Conservation (phyloP, 1,140 invertebrate genomes). For the Eulimnadia texana region DNA sequence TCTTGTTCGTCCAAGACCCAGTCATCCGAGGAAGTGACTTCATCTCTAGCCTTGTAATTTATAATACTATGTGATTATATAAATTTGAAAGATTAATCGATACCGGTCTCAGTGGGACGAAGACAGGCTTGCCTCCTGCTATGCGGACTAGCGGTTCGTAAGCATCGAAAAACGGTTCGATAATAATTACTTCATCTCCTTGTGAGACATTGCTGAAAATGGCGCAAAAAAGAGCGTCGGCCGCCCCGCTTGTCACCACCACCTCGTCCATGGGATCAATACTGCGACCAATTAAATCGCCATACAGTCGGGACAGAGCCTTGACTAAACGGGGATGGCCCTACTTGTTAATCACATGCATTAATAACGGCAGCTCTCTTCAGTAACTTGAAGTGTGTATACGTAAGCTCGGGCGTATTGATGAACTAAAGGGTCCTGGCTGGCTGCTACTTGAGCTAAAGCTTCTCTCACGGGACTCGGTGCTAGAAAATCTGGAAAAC, state of each 20-base stretch:
- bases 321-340: conserved; percentile 82
- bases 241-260: conserved; percentile 78
- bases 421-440: conserved; percentile 61
- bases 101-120: conserved; percentile 71
- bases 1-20: conserved; percentile 79
- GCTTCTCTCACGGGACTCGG: conserved; percentile 70
- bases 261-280: conserved; percentile 73
- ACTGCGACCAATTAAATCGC: conserved; percentile 50
- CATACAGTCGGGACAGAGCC: conserved; percentile 70
- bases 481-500: conserved; percentile 87
- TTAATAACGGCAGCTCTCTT: background rate
- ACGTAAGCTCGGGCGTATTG: conserved; percentile 85
- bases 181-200: conserved; percentile 66
- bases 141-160: conserved; percentile 86
- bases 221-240: conserved; percentile 63
- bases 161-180: conserved; percentile 97
- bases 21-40: conserved; percentile 51
- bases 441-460: conserved; percentile 47
- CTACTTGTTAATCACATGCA: conserved; percentile 35
- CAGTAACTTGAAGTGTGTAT: too few relatives aligned
- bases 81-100: conserved; percentile 16
- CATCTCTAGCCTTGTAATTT: conserved; percentile 11
- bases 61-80: conserved; percentile 15
- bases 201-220: conserved; percentile 69
- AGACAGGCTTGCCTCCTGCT: conserved; percentile 73